Evolutionary conservation across 2,113 vertebrate genomes (phyloP).

Genomic region (Tylochromis polylepis): DNA sequence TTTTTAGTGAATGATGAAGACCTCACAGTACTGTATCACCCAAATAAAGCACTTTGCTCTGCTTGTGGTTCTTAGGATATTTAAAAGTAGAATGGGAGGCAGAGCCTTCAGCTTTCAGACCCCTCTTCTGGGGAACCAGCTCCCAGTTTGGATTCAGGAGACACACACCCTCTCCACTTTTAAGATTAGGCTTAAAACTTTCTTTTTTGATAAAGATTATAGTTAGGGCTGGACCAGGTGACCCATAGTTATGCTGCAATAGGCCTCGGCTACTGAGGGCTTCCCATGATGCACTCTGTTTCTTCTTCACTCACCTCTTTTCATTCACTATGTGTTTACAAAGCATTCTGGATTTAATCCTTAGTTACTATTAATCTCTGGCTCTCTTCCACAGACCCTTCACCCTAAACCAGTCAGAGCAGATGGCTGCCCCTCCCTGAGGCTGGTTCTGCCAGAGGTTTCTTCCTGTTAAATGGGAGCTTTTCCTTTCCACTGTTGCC

Average conservation of each 20-base stretch:
- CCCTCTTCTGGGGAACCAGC: not conserved
- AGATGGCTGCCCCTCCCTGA: not conserved
- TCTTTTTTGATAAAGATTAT: not conserved
- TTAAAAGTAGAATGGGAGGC: not conserved
- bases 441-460: not conserved
- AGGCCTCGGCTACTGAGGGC: not conserved
- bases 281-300: not conserved
- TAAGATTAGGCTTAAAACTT: not conserved
- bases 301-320: not conserved
- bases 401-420: not conserved
- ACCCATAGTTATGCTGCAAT: not conserved
- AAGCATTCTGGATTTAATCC: not conserved
- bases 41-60: not conserved
- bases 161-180: not conserved
- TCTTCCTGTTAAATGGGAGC: not conserved
- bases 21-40: not conserved
- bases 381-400: not conserved
- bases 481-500: not conserved
- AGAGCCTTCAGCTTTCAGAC: not conserved
- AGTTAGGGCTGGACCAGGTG: not conserved
- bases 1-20: not conserved
- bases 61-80: not conserved
- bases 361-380: not conserved
- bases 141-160: not conserved
- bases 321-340: not conserved